Base-by-base conservation (phyloP, 2,113 vertebrate species). In the Burhinus bistriatus region DNA sequence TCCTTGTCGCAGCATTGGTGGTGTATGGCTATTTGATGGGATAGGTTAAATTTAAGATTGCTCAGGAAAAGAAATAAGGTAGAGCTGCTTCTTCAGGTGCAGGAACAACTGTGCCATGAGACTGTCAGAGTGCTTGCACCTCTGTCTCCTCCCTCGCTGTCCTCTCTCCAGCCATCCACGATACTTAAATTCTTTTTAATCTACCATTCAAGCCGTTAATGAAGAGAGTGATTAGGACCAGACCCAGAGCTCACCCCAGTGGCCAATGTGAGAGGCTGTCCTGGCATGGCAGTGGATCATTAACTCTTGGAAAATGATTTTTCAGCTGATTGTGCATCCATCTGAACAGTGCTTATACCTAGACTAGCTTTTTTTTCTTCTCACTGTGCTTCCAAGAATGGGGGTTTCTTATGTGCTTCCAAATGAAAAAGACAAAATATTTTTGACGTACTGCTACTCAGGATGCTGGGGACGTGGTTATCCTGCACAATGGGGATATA, bases 91-190 rank as follows among this genome's bases (percentile, higher is more conserved):
- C 62, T 66, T 10, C 22, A 27, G 36, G 34, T 40, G 15, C 26
- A 61, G 16, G 38, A 25, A 8, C 34, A 52, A 16, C 38, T 3
- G 8, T 57, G 73, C 49, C 0, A 0, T 40, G 71, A n/a, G 52
- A 26, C 42, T 52, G 5, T 44, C 15, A 2, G 22, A 40, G 29
- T 14, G 5, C 14, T 89, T 27, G 29, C 16, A 20, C n/a, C 70
- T 59, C 36, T 2, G 1, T 25, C 40, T 89, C 14, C 32, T 81
- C 49, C 30, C 19, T 72, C 0, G 0, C 6, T 18, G 15, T 54
- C 54, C 52, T 42, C 17, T 47, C 68, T 69, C 52, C 52, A 45
- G 18, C 30, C 17, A 20, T 55, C 71, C 12, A 12, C 9, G 10
- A 16, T 19, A 38, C 10, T 59, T 26, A 36, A 49, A 52, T 69